Conservation (phyloP, 2,113 vertebrate species). For the Montifringilla adamsi region DNA sequence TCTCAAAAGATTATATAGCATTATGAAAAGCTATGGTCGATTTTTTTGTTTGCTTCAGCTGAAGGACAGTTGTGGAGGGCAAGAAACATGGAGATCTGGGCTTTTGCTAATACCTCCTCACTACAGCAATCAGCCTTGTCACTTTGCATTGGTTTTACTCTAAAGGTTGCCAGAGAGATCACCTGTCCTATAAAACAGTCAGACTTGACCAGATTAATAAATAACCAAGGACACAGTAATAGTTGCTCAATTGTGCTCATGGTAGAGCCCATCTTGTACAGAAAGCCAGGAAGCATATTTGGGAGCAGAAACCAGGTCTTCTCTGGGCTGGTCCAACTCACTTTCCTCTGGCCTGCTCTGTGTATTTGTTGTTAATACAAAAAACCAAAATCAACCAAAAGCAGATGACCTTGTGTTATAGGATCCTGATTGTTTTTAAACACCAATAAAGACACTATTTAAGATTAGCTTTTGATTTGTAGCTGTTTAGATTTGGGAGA, state of each 20-base stretch:
- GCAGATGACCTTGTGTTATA: not conserved
- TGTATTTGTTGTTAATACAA: not conserved
- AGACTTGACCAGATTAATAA: not conserved
- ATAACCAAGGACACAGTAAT: not conserved
- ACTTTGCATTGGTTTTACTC: not conserved
- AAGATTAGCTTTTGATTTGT: constrained; percentile 35
- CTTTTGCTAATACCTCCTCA: not conserved
- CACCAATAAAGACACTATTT: not conserved
- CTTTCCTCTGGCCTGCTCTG: not conserved
- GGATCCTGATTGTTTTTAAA: constrained; percentile 3
- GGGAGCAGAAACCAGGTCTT: not conserved
- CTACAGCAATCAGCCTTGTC: not conserved
- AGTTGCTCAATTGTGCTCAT: not conserved
- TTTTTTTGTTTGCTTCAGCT: not conserved
- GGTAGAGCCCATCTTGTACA: not conserved
- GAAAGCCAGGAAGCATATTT: not conserved
- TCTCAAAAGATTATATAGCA: not conserved
- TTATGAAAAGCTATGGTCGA: not conserved
- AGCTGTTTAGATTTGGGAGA: constrained; percentile 1
- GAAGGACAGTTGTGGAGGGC: not conserved
- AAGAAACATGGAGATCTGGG: not conserved
- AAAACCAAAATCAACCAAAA: not conserved
- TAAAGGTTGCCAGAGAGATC: not conserved
- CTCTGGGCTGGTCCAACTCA: not conserved
- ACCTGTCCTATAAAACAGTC: not conserved